Conservation (phyloP, 2,888 invertebrate genomes). For the Podotricha telesiphe region DNA sequence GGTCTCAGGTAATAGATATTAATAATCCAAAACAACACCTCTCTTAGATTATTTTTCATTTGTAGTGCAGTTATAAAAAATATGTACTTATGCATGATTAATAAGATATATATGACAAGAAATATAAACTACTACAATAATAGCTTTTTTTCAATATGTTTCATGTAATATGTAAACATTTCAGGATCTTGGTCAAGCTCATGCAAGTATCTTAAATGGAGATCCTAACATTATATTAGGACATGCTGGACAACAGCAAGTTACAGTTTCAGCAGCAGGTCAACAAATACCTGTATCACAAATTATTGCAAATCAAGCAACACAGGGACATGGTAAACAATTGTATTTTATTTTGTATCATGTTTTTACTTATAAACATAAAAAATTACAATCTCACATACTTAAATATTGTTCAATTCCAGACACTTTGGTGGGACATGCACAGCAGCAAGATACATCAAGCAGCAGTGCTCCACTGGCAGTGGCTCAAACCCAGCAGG, state of each 20-base stretch:
- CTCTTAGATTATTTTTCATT: not conserved
- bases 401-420: slow-evolving; percentile 42
- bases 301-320: slow-evolving; percentile 75
- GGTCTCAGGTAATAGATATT: not conserved
- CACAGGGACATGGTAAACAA: slow-evolving; percentile 72
- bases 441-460: slow-evolving; percentile 75
- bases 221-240: slow-evolving; percentile 82
- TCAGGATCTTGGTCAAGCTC: slow-evolving; percentile 77
- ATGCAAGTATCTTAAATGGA: slow-evolving; percentile 76
- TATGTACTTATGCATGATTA: not conserved
- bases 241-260: slow-evolving; percentile 77
- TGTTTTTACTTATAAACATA: slow-evolving; percentile 29
- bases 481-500: slow-evolving; percentile 75
- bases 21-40: not conserved
- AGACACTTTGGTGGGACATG: slow-evolving; percentile 78
- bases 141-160: slow-evolving; percentile 11
- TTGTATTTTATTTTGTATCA: slow-evolving; percentile 16
- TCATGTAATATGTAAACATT: slow-evolving; percentile 49
- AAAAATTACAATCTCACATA: not conserved
- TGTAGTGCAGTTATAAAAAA: not conserved
- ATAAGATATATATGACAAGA: not conserved
- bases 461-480: slow-evolving; percentile 63
- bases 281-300: slow-evolving; percentile 80
- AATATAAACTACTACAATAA: not conserved
- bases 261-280: slow-evolving; percentile 69